Base-by-base conservation (phyloP, 1,140 invertebrate species). In the Atta texana region DNA sequence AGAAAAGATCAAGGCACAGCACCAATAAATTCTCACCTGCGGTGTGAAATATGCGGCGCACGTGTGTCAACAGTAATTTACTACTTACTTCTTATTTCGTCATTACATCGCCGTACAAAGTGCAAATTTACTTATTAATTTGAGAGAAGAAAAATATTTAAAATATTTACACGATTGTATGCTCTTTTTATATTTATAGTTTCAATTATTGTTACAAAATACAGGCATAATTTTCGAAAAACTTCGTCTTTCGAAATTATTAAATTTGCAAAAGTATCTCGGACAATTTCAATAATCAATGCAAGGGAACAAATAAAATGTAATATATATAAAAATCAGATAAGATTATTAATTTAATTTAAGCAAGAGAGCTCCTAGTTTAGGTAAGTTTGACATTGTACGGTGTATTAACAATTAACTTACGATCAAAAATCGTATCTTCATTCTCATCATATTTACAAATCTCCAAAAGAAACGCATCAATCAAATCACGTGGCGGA, bases 1-100 rank as follows among this genome's bases (percentile, higher is more conserved):
- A 95, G 51, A 98, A 96, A 59, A 97, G 94, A 92, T 98, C 97
- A 81, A 97, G 89, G 87, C 97, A 97, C 1, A 97, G 91, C 0
- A 97, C 95, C 74, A 97, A 91, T 12, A 97, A 93, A 93, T 97
- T 96, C 93, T 97, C 96, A 59, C 96, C 96, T 96, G 91, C 7
- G 3, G 86, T 92, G 94, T 84, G 8, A 89, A 89, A 91, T 61
- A 24, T 44, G 16, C 39, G 10, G 39, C 39, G 10, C 14, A 14
- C 10, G 18, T 8, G 24, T 28, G 39, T 69, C 39, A 69, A 69
- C 2, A 21, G 6, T 69, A 51, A 69, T 69, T 69, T 69, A 69
- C 28, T 51, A 31, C 12, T 44, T 10, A 44, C 10, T 24, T 68
- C 39, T 49, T 68, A 16, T 1, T 44, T 21, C 59, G 14, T 12